Evolutionary conservation across 2,797 vertebrate species (phyloP).

Genomic region (Crocodylus rhombifer): DNA sequence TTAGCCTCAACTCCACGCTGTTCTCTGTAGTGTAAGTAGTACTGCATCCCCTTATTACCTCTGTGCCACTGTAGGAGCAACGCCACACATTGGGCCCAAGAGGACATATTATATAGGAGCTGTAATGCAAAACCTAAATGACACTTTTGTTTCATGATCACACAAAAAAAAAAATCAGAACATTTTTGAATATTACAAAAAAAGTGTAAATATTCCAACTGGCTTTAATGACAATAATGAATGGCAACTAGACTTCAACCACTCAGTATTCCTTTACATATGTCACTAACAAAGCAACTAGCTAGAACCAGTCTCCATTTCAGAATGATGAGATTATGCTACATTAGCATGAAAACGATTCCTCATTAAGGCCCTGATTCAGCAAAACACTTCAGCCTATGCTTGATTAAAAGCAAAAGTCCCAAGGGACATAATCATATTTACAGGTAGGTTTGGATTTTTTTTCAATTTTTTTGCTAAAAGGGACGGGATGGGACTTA

Average conservation of each 20-base stretch:
- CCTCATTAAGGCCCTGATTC: neutral
- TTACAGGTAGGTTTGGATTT: neutral
- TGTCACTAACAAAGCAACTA: neutral
- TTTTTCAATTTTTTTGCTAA: neutral
- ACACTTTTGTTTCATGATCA: too few relatives aligned
- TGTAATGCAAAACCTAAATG: neutral
- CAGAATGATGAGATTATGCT: neutral
- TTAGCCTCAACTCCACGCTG: neutral
- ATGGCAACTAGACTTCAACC: constrained; percentile 32
- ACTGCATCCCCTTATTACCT: neutral
- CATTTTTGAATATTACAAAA: too few relatives aligned
- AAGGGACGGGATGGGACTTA: too few relatives aligned
- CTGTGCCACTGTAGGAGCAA: neutral
- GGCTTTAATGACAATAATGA: neutral
- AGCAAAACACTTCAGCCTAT: neutral
- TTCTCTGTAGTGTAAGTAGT: neutral
- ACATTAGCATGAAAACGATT: constrained; percentile 16
- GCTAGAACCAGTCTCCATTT: neutral
- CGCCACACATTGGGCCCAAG: neutral
- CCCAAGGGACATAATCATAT: neutral
- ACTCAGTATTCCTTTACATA: constrained; percentile 15
- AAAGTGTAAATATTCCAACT: too few relatives aligned
- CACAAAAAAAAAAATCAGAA: too few relatives aligned
- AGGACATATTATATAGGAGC: neutral
- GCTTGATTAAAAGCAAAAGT: neutral